These are phyloP conservation scores for Pollenia angustigena DNA, from an alignment of 2,888 invertebrate genomes.

Conservation along the genomic window DNA sequence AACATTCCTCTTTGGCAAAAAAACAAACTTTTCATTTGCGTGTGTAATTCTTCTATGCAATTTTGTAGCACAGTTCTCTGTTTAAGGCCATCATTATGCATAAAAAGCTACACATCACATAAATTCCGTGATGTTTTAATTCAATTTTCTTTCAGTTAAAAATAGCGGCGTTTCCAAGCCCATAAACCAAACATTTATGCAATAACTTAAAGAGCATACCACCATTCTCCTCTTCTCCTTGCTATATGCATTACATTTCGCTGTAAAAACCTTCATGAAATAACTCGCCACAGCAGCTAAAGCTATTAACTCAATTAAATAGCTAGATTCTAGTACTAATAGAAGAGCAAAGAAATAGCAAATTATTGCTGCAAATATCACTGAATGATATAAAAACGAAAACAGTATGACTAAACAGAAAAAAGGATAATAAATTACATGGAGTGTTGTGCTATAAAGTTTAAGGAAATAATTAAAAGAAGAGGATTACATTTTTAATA, in stretches of 20 bases:
- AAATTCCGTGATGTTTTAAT: slow-evolving; percentile 36
- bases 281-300: neutral
- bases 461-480: neutral
- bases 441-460: neutral
- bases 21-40: neutral
- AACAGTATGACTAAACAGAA: neutral
- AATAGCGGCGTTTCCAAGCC: neutral
- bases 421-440: slow-evolving; percentile 12
- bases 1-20: neutral
- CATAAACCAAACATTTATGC: neutral
- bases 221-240: neutral
- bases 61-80: neutral
- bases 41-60: neutral
- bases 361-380: slow-evolving; percentile 23
- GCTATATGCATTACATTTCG: neutral
- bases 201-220: neutral
- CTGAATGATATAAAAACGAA: neutral
- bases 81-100: no score
- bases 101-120: neutral
- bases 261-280: neutral
- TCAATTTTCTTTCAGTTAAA: slow-evolving; percentile 20
- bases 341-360: neutral
- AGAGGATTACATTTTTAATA: neutral
- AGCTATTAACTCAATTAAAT: slow-evolving; percentile 51
- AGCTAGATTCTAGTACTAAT: slow-evolving; percentile 9